phyloP scores from a whole-genome alignment of 2,888 invertebrate species.

The Hanleya hanleyi region DNA sequence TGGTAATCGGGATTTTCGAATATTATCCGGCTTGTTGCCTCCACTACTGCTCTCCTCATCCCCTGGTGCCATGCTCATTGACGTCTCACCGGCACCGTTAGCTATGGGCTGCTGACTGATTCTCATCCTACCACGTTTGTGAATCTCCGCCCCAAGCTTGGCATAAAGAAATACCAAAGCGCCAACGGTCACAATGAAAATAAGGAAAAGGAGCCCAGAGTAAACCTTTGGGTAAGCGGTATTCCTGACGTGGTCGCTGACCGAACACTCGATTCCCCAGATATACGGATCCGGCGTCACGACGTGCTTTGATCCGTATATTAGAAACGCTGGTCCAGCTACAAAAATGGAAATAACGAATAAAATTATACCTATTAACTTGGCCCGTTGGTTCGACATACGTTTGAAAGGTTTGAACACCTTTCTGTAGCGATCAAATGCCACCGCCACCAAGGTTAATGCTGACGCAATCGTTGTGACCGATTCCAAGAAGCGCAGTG shows the following conservation, averaged over 20 bases:
- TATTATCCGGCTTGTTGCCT: not conserved
- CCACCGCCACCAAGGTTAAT: conserved; percentile 38
- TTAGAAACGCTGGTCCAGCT: conserved; percentile 59
- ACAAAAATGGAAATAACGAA: conserved; percentile 51
- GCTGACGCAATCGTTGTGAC: conserved; percentile 42
- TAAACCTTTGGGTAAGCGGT: conserved; percentile 61
- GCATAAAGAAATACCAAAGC: conserved; percentile 60
- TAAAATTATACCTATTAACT: conserved; percentile 51
- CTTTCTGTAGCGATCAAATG: conserved; percentile 33
- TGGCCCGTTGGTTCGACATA: conserved; percentile 38
- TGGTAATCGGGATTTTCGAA: not conserved
- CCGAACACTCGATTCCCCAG: conserved; percentile 57
- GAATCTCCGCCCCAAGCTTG: conserved; percentile 58
- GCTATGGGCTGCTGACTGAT: not conserved
- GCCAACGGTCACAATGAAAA: conserved; percentile 54
- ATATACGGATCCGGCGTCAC: conserved; percentile 39
- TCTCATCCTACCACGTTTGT: conserved; percentile 38
- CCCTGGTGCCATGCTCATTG: not conserved
- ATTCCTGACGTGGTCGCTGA: conserved; percentile 55
- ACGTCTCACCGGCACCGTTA: not conserved
- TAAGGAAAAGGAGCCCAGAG: conserved; percentile 58
- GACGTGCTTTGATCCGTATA: conserved; percentile 56
- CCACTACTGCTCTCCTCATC: not conserved
- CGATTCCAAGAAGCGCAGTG: conserved; percentile 35
- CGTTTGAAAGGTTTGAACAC: not conserved